Evolutionary conservation across 2,888 invertebrate genomes (phyloP).

Genomic region (Mythimna vitellina): DNA sequence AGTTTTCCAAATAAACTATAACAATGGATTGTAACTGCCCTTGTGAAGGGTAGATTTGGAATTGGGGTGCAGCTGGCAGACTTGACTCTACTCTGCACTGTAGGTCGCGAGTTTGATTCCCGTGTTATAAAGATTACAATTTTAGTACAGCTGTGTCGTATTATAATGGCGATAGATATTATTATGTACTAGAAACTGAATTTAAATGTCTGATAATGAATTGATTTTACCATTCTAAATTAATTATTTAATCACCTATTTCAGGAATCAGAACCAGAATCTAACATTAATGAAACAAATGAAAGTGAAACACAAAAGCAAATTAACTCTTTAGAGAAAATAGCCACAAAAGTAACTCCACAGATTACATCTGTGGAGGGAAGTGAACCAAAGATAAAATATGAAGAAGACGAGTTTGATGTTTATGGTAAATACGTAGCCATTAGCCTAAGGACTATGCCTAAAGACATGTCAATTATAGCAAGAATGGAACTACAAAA

Average conservation of each 20-base stretch:
- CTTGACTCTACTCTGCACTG: background rate
- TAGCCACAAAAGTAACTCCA: background rate
- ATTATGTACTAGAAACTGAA: background rate
- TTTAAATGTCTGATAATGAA: background rate
- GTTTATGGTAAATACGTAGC: conserved; percentile 44
- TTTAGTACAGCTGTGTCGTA: too few species aligned
- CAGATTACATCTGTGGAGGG: background rate
- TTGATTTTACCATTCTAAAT: background rate
- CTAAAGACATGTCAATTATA: conserved; percentile 37
- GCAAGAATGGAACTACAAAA: conserved; percentile 44
- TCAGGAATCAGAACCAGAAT: conserved; percentile 17
- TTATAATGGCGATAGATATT: background rate
- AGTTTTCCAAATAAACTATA: background rate
- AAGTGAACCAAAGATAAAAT: conserved; percentile 13
- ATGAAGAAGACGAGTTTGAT: conserved; percentile 40
- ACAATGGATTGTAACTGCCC: too few species aligned
- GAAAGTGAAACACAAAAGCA: background rate
- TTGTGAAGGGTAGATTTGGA: background rate
- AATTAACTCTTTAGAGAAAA: background rate
- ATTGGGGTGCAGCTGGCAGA: background rate
- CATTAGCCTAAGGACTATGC: conserved; percentile 30
- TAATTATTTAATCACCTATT: background rate
- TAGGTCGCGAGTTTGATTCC: background rate
- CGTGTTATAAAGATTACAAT: background rate
- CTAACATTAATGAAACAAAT: background rate